phyloP scores from a whole-genome alignment of 2,797 vertebrate genomes.

The Cryptoprocta ferox region DNA sequence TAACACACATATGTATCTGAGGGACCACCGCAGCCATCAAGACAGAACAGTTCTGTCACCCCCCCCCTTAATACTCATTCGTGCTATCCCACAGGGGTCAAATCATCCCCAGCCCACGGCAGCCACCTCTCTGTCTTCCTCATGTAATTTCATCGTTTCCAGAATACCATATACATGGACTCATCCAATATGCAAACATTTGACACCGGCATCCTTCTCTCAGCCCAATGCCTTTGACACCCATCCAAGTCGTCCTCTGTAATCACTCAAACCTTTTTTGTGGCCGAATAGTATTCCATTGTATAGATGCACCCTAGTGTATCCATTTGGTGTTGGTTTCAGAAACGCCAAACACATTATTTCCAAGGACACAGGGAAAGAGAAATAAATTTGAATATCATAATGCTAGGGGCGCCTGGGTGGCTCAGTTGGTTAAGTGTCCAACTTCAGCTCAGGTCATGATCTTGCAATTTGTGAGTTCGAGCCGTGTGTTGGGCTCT shows the following conservation, averaged over 20 bases:
- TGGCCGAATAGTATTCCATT: background rate
- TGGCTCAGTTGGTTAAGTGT: background rate
- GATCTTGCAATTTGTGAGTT: background rate
- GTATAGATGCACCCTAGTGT: rapidly evolving
- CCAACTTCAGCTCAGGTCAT: background rate
- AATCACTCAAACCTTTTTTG: background rate
- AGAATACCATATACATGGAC: background rate
- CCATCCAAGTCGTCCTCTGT: background rate
- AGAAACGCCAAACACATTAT: background rate
- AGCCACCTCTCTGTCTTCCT: background rate
- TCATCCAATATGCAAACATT: background rate
- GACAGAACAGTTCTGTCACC: background rate
- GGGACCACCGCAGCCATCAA: background rate
- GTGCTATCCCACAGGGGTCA: background rate
- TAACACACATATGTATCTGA: background rate
- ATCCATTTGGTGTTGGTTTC: background rate
- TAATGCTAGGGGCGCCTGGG: background rate
- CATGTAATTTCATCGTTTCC: background rate
- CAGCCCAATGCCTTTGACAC: background rate
- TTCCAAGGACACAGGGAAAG: background rate
- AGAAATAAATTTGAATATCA: background rate
- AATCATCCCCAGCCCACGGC: background rate
- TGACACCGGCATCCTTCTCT: background rate
- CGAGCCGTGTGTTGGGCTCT: background rate
- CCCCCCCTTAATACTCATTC: rapidly evolving